Conservation (phyloP, 2,113 vertebrate species). For the Pantherophis guttatus region DNA sequence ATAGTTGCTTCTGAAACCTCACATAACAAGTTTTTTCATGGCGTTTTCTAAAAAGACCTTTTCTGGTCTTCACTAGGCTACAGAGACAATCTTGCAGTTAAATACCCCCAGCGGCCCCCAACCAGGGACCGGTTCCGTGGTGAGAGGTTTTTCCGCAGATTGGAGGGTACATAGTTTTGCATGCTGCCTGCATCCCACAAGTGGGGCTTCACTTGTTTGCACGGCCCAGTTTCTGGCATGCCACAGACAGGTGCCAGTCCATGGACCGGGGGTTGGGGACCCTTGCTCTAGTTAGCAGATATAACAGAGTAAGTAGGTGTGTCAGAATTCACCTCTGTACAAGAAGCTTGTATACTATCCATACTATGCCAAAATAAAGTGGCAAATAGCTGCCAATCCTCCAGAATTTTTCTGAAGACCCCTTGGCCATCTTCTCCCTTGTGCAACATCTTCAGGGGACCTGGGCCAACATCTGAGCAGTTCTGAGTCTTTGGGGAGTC, state of each 20-base stretch:
- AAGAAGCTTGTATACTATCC: neutral
- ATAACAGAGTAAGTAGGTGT: neutral
- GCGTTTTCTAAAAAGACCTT: neutral
- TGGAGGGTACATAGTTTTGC: neutral
- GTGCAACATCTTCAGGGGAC: neutral
- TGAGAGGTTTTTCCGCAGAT: neutral
- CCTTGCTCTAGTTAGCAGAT: neutral
- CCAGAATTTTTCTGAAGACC: neutral
- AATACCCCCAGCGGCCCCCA: neutral
- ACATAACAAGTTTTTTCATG: neutral
- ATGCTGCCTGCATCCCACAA: neutral
- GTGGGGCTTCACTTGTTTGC: neutral
- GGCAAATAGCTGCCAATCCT: neutral
- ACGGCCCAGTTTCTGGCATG: neutral
- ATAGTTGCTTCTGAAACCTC: neutral
- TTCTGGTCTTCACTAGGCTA: neutral
- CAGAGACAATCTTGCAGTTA: neutral
- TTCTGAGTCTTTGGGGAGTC: neutral
- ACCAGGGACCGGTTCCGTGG: neutral
- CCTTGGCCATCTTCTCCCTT: neutral
- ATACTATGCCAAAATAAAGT: neutral
- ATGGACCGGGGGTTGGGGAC: neutral
- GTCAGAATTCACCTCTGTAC: neutral
- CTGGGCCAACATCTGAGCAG: neutral
- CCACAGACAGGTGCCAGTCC: neutral